Base-by-base conservation (phyloP, 2,113 vertebrate species). In the Jacana jacana region DNA sequence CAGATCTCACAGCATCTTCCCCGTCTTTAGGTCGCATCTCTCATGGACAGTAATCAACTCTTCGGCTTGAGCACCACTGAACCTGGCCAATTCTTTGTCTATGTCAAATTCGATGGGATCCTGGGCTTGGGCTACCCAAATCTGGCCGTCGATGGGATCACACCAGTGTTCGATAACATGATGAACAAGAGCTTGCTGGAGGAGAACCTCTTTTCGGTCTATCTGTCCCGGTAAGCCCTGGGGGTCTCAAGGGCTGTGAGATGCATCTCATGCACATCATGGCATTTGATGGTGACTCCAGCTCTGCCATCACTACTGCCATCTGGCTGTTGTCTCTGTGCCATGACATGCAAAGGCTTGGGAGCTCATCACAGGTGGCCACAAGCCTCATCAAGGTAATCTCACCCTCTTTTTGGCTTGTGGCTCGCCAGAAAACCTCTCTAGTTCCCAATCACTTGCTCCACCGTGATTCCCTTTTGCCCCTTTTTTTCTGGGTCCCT, bases 101-200 rank as follows among this genome's bases (percentile, higher is more conserved):
- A 97, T 5, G 77, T 96, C 2, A n/a, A 49, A 6, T 98, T 98
- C 2, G 98, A 98, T 8, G 98, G 98, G 13, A 97, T 98, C 81
- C 90, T 98, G 92, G 98, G 98, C 24, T 54, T 98, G 90, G 98
- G 85, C 7, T 98, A 97, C 58, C 98, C 97, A 2, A 77, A 48
- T 5, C 88, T 98, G 2, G 93, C 98, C 22, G 93, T 80, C 3
- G 68, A 75, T 7, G 73, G 91, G 16, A 84, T 95, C 3, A 91
- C 94, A 0, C 98, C 97, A 0, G 95, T 98, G 57, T 98, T 98
- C 33, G 97, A 98, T 57, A 98, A 97, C 76, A 86, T 98, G 95
- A 90, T 97, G 97, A 51, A 78, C 2, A 51, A 86, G 37, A 95
- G 86, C 31, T 85, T 98, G 88, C 93, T 98, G 72, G 79, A 80